Conservation (phyloP, 2,797 vertebrate species). For the Prionace glauca region DNA sequence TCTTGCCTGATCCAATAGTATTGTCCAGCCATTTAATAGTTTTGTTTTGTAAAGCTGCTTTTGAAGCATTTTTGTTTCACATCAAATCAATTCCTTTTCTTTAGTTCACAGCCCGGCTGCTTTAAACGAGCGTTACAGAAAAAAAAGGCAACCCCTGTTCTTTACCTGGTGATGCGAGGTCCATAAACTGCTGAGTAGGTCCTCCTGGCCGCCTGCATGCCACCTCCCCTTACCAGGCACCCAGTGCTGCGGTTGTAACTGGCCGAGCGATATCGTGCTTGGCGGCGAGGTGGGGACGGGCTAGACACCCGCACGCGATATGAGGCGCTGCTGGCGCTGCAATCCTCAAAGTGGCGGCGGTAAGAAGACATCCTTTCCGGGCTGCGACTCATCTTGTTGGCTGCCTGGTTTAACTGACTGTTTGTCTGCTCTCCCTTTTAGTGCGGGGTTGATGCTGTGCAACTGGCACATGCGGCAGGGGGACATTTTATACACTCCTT, state of each 20-base stretch:
- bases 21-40: not conserved
- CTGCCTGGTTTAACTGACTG: conserved; percentile 3
- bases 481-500: conserved; percentile 55
- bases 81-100: not conserved
- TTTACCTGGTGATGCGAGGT: conserved; percentile 54
- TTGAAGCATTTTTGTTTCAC: not conserved
- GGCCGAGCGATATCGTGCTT: conserved; percentile 50
- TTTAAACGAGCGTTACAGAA: not conserved
- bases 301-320: conserved; percentile 65
- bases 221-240: conserved; percentile 44
- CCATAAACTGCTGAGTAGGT: conserved; percentile 54
- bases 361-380: conserved; percentile 67
- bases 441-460: conserved; percentile 41
- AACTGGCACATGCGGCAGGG: conserved; percentile 37
- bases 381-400: conserved; percentile 59
- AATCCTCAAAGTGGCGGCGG: conserved; percentile 62
- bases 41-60: not conserved
- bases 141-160: not conserved
- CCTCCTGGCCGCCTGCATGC: conserved; percentile 54
- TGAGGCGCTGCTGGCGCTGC: conserved; percentile 45
- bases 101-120: not conserved
- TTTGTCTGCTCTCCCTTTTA: not conserved
- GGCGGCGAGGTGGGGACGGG: conserved; percentile 57
- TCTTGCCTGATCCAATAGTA: not conserved
- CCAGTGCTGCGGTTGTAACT: conserved; percentile 51